These are phyloP conservation scores for Saturnia japonica DNA, from an alignment of 2,888 invertebrate species.

Conservation along the genomic window DNA sequence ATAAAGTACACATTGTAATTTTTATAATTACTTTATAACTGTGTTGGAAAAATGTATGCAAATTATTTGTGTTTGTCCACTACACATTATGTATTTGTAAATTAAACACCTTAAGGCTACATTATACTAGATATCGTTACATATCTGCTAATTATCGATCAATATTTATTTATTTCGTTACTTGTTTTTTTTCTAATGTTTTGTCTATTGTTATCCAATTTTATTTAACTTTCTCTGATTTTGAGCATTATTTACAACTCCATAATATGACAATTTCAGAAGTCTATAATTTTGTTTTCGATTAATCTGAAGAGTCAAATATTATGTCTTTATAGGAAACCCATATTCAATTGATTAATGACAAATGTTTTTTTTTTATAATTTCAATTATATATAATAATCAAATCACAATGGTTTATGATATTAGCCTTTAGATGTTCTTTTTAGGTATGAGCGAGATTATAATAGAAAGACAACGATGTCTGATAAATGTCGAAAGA, in stretches of 20 bases:
- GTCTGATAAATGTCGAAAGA: too few relatives aligned
- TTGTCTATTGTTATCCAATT: not conserved
- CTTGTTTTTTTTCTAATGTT: not conserved
- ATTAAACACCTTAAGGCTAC: not conserved
- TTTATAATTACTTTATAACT: conserved; percentile 24
- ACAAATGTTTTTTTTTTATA: not conserved
- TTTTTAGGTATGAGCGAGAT: too few relatives aligned
- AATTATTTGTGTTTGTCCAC: not conserved
- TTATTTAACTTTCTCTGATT: not conserved
- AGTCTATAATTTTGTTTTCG: not conserved
- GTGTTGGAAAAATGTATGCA: not conserved
- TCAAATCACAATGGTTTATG: too few relatives aligned
- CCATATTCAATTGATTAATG: not conserved
- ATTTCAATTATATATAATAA: not conserved
- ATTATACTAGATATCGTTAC: not conserved
- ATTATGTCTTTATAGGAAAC: not conserved
- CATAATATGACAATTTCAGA: too few relatives aligned
- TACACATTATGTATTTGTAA: not conserved
- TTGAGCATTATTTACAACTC: not conserved
- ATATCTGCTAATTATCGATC: not conserved
- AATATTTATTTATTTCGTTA: not conserved
- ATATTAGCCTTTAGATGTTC: too few relatives aligned
- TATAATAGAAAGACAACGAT: too few relatives aligned
- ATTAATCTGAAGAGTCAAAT: not conserved
- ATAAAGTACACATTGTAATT: conserved; percentile 35